phyloP scores from a whole-genome alignment of 2,797 vertebrate species.

The Sebastolobus altivelis region DNA sequence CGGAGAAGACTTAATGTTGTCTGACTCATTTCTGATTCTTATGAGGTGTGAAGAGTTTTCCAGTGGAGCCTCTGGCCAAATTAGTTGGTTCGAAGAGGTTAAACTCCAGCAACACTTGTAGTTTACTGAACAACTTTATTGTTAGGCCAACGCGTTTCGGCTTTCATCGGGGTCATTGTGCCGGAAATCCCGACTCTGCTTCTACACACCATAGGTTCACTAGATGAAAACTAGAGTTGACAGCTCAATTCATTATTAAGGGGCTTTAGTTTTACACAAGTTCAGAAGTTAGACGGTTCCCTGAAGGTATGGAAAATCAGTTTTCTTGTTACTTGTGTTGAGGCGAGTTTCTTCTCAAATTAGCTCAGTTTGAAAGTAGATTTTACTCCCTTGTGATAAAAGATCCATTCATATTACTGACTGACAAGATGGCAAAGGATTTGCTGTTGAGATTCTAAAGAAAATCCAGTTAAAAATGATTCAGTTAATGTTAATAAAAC shows the following conservation, averaged over 20 bases:
- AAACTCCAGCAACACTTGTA: not conserved
- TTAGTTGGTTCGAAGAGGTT: not conserved
- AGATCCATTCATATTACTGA: not conserved
- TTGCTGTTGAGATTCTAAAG: not conserved
- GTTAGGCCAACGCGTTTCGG: not conserved
- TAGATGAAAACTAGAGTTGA: conserved; percentile 17
- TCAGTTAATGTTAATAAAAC: not conserved
- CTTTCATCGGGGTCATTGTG: not conserved
- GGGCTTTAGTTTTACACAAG: not conserved
- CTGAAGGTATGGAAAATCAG: not conserved
- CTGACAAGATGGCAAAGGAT: not conserved
- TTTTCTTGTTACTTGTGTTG: not conserved
- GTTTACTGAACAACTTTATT: not conserved
- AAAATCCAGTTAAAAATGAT: not conserved
- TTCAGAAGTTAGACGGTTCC: not conserved
- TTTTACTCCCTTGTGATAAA: not conserved
- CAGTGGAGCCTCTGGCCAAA: conserved; percentile 24
- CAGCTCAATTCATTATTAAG: conserved; percentile 27
- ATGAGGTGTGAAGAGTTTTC: conserved; percentile 49
- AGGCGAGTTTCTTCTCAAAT: not conserved
- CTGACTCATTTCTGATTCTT: conserved; percentile 34
- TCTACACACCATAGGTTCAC: conserved; percentile 2
- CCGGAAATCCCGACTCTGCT: not conserved
- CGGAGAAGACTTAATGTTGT: conserved; percentile 20
- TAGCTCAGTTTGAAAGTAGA: not conserved